Conservation (phyloP, 2,797 vertebrate genomes). For the Oreochromis grahami region DNA sequence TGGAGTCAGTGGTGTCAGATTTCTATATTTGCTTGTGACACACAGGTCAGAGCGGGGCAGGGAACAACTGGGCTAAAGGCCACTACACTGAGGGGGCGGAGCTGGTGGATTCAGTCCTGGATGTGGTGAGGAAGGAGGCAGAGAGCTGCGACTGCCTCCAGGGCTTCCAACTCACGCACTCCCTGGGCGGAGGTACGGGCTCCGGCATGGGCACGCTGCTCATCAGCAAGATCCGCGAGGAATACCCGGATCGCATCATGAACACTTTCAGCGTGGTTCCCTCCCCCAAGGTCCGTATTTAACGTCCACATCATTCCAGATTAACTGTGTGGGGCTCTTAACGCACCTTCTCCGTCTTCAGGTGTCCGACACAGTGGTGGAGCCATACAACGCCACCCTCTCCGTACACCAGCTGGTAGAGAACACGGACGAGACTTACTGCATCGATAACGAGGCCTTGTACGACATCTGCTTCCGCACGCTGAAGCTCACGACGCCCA, state of each 20-base stretch:
- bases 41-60: slow-evolving; percentile 89
- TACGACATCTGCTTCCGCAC: slow-evolving; percentile 97
- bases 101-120: slow-evolving; percentile 87
- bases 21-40: neutral
- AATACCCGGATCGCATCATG: slow-evolving; percentile 92
- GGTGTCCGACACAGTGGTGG: slow-evolving; percentile 91
- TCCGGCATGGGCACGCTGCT: slow-evolving; percentile 91
- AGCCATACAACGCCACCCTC: slow-evolving; percentile 91
- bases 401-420: slow-evolving; percentile 93
- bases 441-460: slow-evolving; percentile 93
- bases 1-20: neutral
- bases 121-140: slow-evolving; percentile 90
- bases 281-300: slow-evolving; percentile 77
- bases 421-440: slow-evolving; percentile 93
- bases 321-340: rapidly evolving
- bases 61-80: slow-evolving; percentile 92
- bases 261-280: slow-evolving; percentile 91
- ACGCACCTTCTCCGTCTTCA: slow-evolving; percentile 14
- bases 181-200: slow-evolving; percentile 87
- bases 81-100: slow-evolving; percentile 92
- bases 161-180: slow-evolving; percentile 92
- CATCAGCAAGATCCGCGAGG: slow-evolving; percentile 91
- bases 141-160: slow-evolving; percentile 94
- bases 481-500: slow-evolving; percentile 83
- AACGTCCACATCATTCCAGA: neutral